Conservation (phyloP, 1,140 invertebrate species). For the Aradophagus sp. region DNA sequence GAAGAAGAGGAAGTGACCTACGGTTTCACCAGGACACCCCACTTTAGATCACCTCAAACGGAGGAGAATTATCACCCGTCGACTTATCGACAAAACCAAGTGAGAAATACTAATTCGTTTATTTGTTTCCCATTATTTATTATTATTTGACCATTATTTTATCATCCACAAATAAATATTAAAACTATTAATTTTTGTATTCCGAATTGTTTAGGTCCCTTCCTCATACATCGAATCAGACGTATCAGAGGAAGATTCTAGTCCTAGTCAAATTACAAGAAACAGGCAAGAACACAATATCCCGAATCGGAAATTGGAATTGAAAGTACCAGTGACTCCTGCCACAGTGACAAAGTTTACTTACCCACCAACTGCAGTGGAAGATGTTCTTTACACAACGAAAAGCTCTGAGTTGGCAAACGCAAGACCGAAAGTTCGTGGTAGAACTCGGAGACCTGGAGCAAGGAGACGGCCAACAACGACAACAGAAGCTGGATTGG, state of each 20-base stretch:
- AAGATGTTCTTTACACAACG: conserved; percentile 55
- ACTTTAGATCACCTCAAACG: conserved; percentile 58
- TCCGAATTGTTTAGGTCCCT: conserved; percentile 22
- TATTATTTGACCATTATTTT: background rate
- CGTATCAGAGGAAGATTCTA: conserved; percentile 60
- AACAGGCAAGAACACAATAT: conserved; percentile 65
- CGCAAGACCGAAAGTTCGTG: conserved; percentile 53
- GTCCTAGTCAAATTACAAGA: conserved; percentile 59
- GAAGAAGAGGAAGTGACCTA: conserved; percentile 62
- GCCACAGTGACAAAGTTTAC: conserved; percentile 48
- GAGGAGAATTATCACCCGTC: conserved; percentile 51
- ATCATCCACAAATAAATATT: too few relatives aligned
- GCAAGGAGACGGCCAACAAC: conserved; percentile 60
- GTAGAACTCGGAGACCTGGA: conserved; percentile 62
- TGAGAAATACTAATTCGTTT: too few relatives aligned
- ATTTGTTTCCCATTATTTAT: too few relatives aligned
- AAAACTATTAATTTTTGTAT: too few relatives aligned
- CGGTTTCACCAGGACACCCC: conserved; percentile 68
- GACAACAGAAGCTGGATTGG: conserved; percentile 61
- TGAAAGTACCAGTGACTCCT: conserved; percentile 47
- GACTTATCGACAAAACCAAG: conserved; percentile 51
- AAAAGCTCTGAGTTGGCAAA: conserved; percentile 48
- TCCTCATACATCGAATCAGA: conserved; percentile 43
- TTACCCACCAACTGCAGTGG: conserved; percentile 46
- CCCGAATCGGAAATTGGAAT: conserved; percentile 58